Conservation (phyloP, 2,888 invertebrate species). For the Ferrisia virgata region DNA sequence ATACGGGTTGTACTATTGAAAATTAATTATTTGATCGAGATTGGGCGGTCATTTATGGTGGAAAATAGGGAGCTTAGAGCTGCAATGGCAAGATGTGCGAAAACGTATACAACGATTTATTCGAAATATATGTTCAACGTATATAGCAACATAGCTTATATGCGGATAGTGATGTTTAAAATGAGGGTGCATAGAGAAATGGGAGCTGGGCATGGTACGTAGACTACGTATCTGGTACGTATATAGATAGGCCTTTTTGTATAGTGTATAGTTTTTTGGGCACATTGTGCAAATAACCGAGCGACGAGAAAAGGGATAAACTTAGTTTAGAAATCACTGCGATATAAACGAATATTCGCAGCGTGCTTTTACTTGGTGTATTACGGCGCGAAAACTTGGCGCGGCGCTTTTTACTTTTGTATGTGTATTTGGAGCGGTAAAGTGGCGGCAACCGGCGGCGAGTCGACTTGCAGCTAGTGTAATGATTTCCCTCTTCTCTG, state of each 20-base stretch:
- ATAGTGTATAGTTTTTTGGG: background rate
- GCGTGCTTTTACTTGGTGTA: background rate
- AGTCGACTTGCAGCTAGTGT: conserved; percentile 10
- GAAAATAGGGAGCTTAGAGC: background rate
- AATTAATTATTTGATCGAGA: conserved; percentile 7
- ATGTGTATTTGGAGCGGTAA: background rate
- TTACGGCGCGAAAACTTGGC: background rate
- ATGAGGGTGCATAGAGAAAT: background rate
- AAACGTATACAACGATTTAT: background rate
- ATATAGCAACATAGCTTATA: background rate
- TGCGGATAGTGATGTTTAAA: too few relatives aligned
- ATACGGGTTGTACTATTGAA: conserved; percentile 2
- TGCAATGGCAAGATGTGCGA: background rate
- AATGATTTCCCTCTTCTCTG: conserved; percentile 23
- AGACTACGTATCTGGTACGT: too few relatives aligned
- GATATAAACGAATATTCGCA: background rate
- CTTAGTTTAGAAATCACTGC: conserved; percentile 24
- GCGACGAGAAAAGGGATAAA: background rate
- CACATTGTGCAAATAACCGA: background rate
- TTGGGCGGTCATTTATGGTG: background rate
- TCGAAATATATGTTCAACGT: background rate
- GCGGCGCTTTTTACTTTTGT: background rate
- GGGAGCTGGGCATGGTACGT: background rate
- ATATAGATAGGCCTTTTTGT: too few relatives aligned
- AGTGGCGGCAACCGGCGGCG: conserved; percentile 9